Evolutionary conservation across 1,140 invertebrate genomes (phyloP).

Genomic region (Steinernema khuongi): DNA sequence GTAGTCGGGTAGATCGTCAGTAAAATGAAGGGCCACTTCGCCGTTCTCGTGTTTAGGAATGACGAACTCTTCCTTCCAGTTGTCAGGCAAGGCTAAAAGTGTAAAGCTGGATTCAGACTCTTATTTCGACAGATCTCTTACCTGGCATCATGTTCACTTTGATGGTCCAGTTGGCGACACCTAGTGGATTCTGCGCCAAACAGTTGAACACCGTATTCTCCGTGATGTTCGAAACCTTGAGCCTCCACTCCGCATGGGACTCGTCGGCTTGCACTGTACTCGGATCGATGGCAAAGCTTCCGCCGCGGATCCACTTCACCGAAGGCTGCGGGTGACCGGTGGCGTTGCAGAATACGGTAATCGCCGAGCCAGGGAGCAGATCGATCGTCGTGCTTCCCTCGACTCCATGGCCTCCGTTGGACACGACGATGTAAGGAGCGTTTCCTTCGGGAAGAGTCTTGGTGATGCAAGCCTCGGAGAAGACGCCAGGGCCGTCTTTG

Average conservation of each 20-base stretch:
- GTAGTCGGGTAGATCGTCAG: conserved; percentile 51
- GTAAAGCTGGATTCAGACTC: conserved; percentile 5
- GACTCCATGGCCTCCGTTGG: conserved; percentile 53
- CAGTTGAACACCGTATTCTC: conserved; percentile 56
- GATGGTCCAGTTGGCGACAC: conserved; percentile 58
- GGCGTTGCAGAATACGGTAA: conserved; percentile 56
- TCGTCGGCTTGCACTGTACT: conserved; percentile 44
- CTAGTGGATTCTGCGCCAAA: conserved; percentile 56
- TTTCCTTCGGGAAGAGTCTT: conserved; percentile 58
- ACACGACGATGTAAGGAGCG: conserved; percentile 55
- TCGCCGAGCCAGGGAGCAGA: conserved; percentile 52
- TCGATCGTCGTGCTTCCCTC: conserved; percentile 48
- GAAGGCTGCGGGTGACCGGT: conserved; percentile 48
- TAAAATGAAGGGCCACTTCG: conserved; percentile 45
- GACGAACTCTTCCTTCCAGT: conserved; percentile 49
- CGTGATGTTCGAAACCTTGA: conserved; percentile 51
- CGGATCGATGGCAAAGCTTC: conserved; percentile 55
- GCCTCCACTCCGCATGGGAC: conserved; percentile 46
- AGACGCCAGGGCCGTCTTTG: conserved; percentile 53
- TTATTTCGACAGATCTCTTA: conserved; percentile 18
- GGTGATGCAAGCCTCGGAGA: conserved; percentile 58
- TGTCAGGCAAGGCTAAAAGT: conserved; percentile 38
- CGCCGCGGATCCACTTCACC: conserved; percentile 56
- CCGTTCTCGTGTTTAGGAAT: conserved; percentile 48
- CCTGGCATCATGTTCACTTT: conserved; percentile 47